These are phyloP conservation scores for Australoheros scitulus DNA, from an alignment of 2,113 vertebrate genomes.

Conservation along the genomic window DNA sequence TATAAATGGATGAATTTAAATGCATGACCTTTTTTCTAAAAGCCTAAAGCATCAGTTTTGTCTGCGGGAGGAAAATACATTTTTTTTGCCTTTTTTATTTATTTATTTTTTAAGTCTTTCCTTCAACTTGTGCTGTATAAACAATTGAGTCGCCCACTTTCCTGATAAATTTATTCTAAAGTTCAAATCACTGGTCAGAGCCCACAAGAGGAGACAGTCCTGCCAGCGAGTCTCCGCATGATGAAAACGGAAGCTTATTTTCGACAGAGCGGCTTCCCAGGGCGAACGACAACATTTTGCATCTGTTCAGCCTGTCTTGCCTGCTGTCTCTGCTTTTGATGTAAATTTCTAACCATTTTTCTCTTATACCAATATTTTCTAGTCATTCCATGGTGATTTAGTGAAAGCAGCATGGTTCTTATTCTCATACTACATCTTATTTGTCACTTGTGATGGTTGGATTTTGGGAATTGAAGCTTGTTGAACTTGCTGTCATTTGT, in stretches of 20 bases:
- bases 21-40: not conserved
- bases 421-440: not conserved
- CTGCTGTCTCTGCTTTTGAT: not conserved
- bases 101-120: not conserved
- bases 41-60: not conserved
- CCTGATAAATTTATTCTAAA: slow-evolving; percentile 3
- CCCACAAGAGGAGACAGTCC: not conserved
- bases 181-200: not conserved
- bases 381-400: not conserved
- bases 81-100: not conserved
- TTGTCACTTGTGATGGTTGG: not conserved
- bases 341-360: not conserved
- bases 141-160: not conserved
- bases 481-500: not conserved
- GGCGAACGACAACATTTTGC: not conserved
- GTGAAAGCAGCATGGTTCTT: not conserved
- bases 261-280: not conserved
- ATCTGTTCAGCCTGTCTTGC: not conserved
- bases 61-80: not conserved
- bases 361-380: not conserved
- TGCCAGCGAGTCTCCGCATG: not conserved
- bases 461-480: not conserved
- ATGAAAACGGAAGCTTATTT: not conserved
- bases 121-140: slow-evolving; percentile 6
- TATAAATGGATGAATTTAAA: slow-evolving; percentile 15